These are phyloP conservation scores for Syngnathus rostellatus DNA, from an alignment of 2,797 vertebrate genomes.

Conservation along the genomic window DNA sequence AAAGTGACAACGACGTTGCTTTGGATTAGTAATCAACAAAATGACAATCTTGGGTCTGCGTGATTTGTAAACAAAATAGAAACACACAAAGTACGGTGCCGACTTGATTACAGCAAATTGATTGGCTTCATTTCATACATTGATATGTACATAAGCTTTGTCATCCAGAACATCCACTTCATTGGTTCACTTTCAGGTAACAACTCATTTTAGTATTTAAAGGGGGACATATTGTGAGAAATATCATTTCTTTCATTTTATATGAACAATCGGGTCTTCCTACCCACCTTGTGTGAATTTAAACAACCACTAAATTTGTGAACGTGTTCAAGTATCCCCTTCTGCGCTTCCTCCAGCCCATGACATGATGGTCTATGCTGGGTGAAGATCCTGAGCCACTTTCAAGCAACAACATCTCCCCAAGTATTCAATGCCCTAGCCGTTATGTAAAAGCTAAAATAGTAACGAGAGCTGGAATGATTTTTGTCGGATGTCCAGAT, in stretches of 20 bases:
- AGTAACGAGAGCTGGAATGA: neutral
- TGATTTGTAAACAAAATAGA: constrained; percentile 51
- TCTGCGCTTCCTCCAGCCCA: too few species aligned
- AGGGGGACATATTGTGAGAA: neutral
- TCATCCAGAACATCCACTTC: neutral
- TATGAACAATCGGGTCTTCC: neutral
- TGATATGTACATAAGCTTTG: constrained; percentile 33
- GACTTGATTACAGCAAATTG: neutral
- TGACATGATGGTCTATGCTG: too few species aligned
- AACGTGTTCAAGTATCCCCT: too few species aligned
- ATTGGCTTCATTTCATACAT: constrained; percentile 17
- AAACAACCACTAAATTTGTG: too few species aligned
- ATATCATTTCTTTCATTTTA: neutral
- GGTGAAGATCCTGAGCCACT: too few species aligned
- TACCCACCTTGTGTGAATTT: neutral
- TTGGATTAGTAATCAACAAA: constrained; percentile 52
- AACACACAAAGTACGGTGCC: constrained; percentile 11
- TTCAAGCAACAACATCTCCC: too few species aligned
- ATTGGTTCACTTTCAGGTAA: neutral
- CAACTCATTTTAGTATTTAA: neutral
- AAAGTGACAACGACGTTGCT: constrained; percentile 28
- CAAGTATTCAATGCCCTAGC: too few species aligned
- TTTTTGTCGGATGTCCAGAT: too few species aligned
- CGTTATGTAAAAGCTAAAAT: too few species aligned
- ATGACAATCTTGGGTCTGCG: constrained; percentile 54